phyloP scores from a whole-genome alignment of 1,140 invertebrate species.

The Temnothorax nylanderi region DNA sequence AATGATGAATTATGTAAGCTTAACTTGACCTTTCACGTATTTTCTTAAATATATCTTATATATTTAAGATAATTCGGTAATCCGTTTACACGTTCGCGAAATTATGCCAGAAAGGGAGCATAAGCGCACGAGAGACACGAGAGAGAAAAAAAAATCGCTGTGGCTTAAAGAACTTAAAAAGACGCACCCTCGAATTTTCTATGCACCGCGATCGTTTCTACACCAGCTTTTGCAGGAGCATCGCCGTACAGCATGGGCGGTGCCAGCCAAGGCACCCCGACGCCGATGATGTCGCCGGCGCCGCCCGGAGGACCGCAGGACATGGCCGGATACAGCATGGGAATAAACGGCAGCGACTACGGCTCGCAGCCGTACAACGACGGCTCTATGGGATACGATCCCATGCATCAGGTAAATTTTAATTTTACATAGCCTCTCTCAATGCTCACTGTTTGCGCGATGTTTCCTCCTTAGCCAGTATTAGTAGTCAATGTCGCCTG shows the following conservation, averaged over 20 bases:
- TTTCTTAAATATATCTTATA: background rate
- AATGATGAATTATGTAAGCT: background rate
- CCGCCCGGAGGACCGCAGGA: constrained; percentile 91
- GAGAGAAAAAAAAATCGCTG: constrained; percentile 54
- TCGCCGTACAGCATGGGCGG: constrained; percentile 96
- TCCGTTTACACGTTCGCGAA: background rate
- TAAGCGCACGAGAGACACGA: constrained; percentile 39
- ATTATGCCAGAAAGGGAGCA: background rate
- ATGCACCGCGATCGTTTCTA: constrained; percentile 86
- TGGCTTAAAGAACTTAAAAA: constrained; percentile 72
- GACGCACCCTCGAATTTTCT: constrained; percentile 83
- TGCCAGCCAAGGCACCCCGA: constrained; percentile 93
- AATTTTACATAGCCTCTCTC: constrained; percentile 51
- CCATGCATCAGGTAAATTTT: constrained; percentile 91
- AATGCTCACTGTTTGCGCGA: background rate
- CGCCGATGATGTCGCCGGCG: constrained; percentile 97
- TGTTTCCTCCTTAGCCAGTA: constrained; percentile 17
- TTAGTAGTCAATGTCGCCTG: constrained; percentile 3
- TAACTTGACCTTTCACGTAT: background rate
- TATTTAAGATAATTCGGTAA: too few species aligned
- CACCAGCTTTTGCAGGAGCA: constrained; percentile 89
- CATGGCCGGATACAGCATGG: constrained; percentile 95
- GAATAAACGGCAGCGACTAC: constrained; percentile 93
- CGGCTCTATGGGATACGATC: constrained; percentile 95
- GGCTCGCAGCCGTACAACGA: constrained; percentile 93